Percentiles rank a stretch among this genome's conserved stretches.
These are phyloP conservation scores for Andricus curvator DNA, from an alignment of 2,888 invertebrate species.

Conservation along the genomic window DNA sequence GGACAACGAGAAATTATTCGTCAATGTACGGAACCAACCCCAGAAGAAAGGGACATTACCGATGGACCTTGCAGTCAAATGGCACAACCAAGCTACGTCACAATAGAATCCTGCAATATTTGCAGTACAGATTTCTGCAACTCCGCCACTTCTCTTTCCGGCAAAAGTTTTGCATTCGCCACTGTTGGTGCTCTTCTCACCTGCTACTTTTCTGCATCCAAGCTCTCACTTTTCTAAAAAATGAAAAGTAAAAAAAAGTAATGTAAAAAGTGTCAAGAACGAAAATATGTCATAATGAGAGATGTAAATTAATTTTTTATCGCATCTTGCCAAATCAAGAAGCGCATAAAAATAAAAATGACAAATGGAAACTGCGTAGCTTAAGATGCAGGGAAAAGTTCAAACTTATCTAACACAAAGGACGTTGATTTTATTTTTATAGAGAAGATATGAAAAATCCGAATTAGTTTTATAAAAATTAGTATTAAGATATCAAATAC, in stretches of 20 bases:
- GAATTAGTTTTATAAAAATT: not conserved
- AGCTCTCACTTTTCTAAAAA: conserved; percentile 51
- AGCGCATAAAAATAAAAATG: not conserved
- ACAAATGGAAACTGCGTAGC: no score
- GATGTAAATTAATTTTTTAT: conserved; percentile 1
- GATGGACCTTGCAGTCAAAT: conserved; percentile 68
- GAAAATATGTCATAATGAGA: not conserved
- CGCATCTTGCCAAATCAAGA: not conserved
- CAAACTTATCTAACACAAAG: not conserved
- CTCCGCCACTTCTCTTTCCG: conserved; percentile 65
- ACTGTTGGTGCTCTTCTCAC: conserved; percentile 56
- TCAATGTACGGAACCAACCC: conserved; percentile 65
- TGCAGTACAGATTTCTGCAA: conserved; percentile 73
- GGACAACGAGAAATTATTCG: conserved; percentile 67
- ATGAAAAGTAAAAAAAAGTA: not conserved
- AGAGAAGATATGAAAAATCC: not conserved
- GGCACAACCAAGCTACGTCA: conserved; percentile 58
- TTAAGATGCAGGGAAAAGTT: no score
- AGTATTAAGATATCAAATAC: not conserved
- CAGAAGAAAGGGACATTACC: conserved; percentile 68
- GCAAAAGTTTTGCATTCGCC: conserved; percentile 60
- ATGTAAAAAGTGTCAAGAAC: not conserved
- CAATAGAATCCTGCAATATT: conserved; percentile 71
- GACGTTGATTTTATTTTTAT: not conserved
- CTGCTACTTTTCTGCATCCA: conserved; percentile 54